These are phyloP conservation scores for Uropsilus gracilis DNA, from an alignment of 2,113 vertebrate species.

Conservation along the genomic window DNA sequence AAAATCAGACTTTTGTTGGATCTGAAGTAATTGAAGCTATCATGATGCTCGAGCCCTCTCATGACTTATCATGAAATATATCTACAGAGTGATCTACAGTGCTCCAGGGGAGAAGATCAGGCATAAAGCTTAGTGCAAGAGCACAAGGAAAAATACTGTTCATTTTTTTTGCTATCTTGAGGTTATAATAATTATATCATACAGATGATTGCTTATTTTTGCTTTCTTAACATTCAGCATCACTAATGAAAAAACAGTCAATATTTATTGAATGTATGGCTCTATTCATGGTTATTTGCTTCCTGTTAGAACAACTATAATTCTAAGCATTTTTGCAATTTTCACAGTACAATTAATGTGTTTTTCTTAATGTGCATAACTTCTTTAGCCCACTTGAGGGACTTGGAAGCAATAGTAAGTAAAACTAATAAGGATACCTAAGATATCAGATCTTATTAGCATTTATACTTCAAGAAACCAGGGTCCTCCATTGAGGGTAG, in stretches of 20 bases:
- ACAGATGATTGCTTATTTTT: background rate
- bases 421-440: background rate
- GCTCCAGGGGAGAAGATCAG: background rate
- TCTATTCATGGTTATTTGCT: background rate
- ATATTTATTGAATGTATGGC: background rate
- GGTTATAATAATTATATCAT: background rate
- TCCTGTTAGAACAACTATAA: background rate
- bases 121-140: background rate
- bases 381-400: background rate
- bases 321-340: background rate
- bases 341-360: background rate
- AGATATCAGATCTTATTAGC: background rate
- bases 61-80: constrained; percentile 29
- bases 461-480: background rate
- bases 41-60: background rate
- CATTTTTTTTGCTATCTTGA: background rate
- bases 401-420: background rate
- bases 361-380: background rate
- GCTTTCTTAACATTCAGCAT: background rate
- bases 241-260: background rate
- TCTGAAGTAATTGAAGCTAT: background rate
- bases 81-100: background rate
- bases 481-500: background rate
- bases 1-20: background rate
- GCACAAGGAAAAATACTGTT: background rate